Base-by-base conservation (phyloP, 1,140 invertebrate genomes). In the Achroia grisella region DNA sequence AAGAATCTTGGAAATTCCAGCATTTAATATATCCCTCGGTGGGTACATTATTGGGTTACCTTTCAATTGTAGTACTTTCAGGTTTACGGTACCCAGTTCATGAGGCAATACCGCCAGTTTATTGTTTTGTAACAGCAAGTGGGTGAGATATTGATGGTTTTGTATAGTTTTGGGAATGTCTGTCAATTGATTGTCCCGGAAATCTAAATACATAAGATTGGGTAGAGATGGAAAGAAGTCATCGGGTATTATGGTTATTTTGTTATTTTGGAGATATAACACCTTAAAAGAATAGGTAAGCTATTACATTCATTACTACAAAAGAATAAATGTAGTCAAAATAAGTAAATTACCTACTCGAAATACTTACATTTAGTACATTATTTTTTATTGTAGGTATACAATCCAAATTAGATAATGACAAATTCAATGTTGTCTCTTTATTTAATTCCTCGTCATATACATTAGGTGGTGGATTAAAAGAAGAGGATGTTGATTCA, bases 81-180 rank as follows among this genome's bases (percentile, higher is more conserved):
- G 72, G 41, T 70, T 87, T 8, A 77, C 56, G 10, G 81, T 87
- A 55, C 89, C 87, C 13, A 90, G 55, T 73, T 89, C 89, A 13
- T 88, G 56, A 0, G 89, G 89, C 39, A 91, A 56, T 53, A 66
- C 59, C 28, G 85, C 67, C 27, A 91, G 58, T 53, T 81, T 71
- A 69, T 91, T 91, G 52, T 87, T 86, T 69, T 89, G 80, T 35
- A 91, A 52, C 23, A 91, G 70, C 39, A 90, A 67, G 29, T 89
- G 89, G 34, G 89, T 86, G 8, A 90, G 66, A 47, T 39, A 77
- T 29, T 32, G 49, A 51, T 91, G 89, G 39, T 85, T 65, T 53
- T 86, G 83, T 8, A 91, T 81, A 1, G 72, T 74, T 51, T 49
- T 53, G 12, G 90, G 89, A 39, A 91, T 63, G 17, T 53, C 67